These are phyloP conservation scores for Julus scandinavius DNA, from an alignment of 2,888 invertebrate species.

Conservation along the genomic window DNA sequence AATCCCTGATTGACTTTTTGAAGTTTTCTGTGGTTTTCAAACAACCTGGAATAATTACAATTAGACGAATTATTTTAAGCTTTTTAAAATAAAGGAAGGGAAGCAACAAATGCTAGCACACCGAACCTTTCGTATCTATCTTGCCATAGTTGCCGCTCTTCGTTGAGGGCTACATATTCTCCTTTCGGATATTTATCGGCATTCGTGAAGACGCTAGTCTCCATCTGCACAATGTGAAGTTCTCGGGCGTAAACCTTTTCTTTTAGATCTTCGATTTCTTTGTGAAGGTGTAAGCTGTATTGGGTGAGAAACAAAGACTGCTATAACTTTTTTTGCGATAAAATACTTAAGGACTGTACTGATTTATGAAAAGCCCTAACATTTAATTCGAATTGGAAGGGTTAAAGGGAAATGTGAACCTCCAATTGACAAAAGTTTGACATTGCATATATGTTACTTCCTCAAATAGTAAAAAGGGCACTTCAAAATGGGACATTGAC, in stretches of 20 bases:
- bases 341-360: no score
- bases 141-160: constrained; percentile 86
- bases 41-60: constrained; percentile 72
- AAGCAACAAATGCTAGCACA: background rate
- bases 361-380: no score
- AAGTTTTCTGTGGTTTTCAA: constrained; percentile 92
- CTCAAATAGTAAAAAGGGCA: no score
- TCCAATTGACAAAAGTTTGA: no score
- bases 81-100: background rate
- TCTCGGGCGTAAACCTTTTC: constrained; percentile 84
- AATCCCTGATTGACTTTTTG: constrained; percentile 94
- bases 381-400: no score
- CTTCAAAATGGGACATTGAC: no score
- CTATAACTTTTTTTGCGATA: no score
- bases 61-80: background rate
- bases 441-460: no score
- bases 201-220: constrained; percentile 84
- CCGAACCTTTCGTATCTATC: constrained; percentile 88
- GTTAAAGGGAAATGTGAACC: no score
- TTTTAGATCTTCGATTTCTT: constrained; percentile 87
- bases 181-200: constrained; percentile 74
- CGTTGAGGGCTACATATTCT: constrained; percentile 80
- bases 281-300: constrained; percentile 76
- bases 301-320: background rate
- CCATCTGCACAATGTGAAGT: constrained; percentile 84